A percentile compares a stretch with the other conserved stretches of the same genome.
Conservation (phyloP, 2,888 invertebrate genomes). For the Acrobasis consociella region DNA sequence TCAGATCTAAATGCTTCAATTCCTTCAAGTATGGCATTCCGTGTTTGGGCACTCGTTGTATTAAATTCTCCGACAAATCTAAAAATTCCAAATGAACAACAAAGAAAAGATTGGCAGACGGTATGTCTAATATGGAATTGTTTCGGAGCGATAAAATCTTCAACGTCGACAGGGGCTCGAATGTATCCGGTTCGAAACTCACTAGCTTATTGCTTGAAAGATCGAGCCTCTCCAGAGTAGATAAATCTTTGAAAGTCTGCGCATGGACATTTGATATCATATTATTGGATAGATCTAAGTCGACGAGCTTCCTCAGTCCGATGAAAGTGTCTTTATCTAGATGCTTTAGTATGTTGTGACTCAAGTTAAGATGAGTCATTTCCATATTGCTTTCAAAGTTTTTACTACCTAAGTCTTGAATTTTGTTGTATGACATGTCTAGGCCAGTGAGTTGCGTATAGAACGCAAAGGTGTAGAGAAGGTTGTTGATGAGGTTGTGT, state of each 20-base stretch:
- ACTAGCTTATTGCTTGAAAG: conserved; percentile 89
- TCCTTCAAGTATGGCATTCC: conserved; percentile 89
- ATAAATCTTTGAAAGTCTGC: conserved; percentile 90
- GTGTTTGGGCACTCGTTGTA: conserved; percentile 87
- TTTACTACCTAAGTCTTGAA: conserved; percentile 90
- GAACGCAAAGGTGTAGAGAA: conserved; percentile 90
- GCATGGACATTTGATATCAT: conserved; percentile 88
- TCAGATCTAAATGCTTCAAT: conserved; percentile 86
- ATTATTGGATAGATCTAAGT: conserved; percentile 90
- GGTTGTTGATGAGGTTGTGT: conserved; percentile 90
- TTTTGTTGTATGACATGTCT: conserved; percentile 91
- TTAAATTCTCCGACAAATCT: conserved; percentile 90
- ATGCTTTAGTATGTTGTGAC: conserved; percentile 87
- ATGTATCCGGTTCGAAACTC: conserved; percentile 87
- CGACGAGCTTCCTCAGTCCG: conserved; percentile 86
- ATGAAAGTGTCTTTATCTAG: conserved; percentile 90
- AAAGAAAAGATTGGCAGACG: conserved; percentile 86
- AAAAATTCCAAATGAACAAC: conserved; percentile 87
- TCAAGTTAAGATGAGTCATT: conserved; percentile 89
- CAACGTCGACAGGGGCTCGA: conserved; percentile 87
- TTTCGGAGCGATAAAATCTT: conserved; percentile 88
- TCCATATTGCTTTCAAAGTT: conserved; percentile 91
- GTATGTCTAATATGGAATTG: conserved; percentile 91
- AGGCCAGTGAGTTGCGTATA: conserved; percentile 91
- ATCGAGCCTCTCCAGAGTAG: conserved; percentile 88